Conservation (phyloP, 2,888 invertebrate species). For the Agonopterix alstromeriana region DNA sequence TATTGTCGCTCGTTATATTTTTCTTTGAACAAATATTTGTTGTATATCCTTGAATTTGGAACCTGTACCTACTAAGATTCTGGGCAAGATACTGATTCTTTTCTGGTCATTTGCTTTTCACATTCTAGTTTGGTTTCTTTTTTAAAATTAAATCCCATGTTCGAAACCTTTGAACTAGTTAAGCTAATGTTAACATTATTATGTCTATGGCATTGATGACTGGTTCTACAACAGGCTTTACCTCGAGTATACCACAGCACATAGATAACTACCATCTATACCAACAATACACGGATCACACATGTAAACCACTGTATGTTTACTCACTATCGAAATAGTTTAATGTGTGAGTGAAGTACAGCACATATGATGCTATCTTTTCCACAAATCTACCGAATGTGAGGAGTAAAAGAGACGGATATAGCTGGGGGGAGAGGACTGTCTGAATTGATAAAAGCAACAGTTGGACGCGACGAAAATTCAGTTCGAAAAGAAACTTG, state of each 20-base stretch:
- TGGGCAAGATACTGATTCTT: no score
- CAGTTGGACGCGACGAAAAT: slow-evolving; percentile 64
- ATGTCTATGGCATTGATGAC: slow-evolving; percentile 8
- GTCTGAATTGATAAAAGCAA: slow-evolving; percentile 72
- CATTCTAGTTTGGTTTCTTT: no score
- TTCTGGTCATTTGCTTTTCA: no score
- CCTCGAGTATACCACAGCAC: slow-evolving; percentile 7
- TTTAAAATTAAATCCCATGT: no score
- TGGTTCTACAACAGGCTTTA: slow-evolving; percentile 10
- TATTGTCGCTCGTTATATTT: slow-evolving; percentile 14
- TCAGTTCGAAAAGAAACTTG: slow-evolving; percentile 61
- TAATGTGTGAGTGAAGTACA: slow-evolving; percentile 31
- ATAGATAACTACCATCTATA: slow-evolving; percentile 15
- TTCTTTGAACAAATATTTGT: neutral
- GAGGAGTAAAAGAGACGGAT: slow-evolving; percentile 47
- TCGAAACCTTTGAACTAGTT: neutral
- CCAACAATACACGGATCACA: slow-evolving; percentile 12
- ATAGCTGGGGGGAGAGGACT: slow-evolving; percentile 47
- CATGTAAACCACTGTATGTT: neutral
- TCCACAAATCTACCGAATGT: slow-evolving; percentile 25
- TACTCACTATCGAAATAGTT: slow-evolving; percentile 14
- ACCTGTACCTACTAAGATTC: no score
- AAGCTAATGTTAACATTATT: slow-evolving; percentile 1
- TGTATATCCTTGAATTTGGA: neutral
- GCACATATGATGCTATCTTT: slow-evolving; percentile 39